Evolutionary conservation across 1,140 invertebrate genomes (phyloP).

Genomic region (Aphis gossypii): DNA sequence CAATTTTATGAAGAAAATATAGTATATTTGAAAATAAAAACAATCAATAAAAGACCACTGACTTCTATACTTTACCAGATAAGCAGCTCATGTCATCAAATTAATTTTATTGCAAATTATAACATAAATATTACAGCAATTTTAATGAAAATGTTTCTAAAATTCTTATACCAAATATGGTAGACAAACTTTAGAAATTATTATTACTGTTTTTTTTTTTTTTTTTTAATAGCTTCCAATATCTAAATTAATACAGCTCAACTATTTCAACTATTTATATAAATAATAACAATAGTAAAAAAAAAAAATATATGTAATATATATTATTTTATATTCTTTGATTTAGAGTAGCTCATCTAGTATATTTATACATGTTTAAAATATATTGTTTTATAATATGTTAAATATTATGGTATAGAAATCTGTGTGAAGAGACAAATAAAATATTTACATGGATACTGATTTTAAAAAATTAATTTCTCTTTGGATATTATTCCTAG

Average conservation of each 20-base stretch:
- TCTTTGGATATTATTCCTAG: conserved; percentile 70
- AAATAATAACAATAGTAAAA: too few relatives aligned
- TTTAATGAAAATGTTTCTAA: too few relatives aligned
- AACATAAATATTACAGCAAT: too few relatives aligned
- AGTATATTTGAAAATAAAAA: conserved; percentile 1
- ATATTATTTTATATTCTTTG: background rate
- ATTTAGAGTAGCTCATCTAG: background rate
- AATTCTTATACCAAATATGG: background rate
- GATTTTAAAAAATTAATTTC: conserved; percentile 65
- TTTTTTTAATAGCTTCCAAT: too few relatives aligned
- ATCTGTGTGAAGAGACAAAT: background rate
- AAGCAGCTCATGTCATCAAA: background rate
- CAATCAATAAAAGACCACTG: background rate
- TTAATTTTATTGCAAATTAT: background rate
- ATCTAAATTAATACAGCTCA: too few relatives aligned
- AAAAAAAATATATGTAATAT: too few relatives aligned
- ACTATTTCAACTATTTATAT: too few relatives aligned
- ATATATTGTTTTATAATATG: background rate
- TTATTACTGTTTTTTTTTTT: too few relatives aligned
- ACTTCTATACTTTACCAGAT: background rate
- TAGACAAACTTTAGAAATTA: background rate
- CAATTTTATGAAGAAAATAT: background rate
- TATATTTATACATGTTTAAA: background rate
- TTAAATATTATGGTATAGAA: background rate
- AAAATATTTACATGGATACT: background rate